Evolutionary conservation across 2,797 vertebrate genomes (phyloP).

Genomic region (Podarcis lilfordi): DNA sequence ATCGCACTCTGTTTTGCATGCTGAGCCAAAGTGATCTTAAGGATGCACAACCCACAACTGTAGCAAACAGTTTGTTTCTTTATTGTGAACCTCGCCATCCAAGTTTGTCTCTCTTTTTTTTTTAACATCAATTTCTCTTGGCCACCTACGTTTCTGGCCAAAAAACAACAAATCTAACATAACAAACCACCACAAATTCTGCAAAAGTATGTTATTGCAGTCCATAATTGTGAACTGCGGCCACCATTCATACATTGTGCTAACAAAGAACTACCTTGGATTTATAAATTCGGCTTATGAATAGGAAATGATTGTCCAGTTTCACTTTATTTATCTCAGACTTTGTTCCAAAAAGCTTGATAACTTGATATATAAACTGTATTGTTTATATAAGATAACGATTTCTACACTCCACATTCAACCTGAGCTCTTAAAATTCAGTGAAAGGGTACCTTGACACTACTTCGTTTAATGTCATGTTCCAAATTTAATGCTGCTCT

Average conservation of each 20-base stretch:
- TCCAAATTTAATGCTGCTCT: background rate
- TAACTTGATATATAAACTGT: background rate
- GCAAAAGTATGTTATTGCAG: background rate
- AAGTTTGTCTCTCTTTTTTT: no score
- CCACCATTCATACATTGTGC: no score
- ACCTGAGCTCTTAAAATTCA: background rate
- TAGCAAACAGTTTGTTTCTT: background rate
- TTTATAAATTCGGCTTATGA: background rate
- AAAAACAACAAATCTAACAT: background rate
- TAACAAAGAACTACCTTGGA: background rate
- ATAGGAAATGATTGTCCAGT: background rate
- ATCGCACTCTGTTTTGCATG: no score
- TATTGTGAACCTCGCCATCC: background rate
- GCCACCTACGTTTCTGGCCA: background rate
- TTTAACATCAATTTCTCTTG: background rate
- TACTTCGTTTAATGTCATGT: background rate
- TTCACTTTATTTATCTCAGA: background rate
- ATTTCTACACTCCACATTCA: background rate
- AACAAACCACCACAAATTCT: background rate
- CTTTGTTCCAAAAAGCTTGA: background rate
- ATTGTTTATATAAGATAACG: background rate
- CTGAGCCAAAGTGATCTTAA: background rate
- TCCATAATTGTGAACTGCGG: no score
- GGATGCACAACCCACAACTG: background rate
- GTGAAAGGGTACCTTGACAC: background rate